Evolutionary conservation across 2,113 vertebrate genomes (phyloP), one percentile per base, ranked within the genome.

Genomic region (human): DNA sequence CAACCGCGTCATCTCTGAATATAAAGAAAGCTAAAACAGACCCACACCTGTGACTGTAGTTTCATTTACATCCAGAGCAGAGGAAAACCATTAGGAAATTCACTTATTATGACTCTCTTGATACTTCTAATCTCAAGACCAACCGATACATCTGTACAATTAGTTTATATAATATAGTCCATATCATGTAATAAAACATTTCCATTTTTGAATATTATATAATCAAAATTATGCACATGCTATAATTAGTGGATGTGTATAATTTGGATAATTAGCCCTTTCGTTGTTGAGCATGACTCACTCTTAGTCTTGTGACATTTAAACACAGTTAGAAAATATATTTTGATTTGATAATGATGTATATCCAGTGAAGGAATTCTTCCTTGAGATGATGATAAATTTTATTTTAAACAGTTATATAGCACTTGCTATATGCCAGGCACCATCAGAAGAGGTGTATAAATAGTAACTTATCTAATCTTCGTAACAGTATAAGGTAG

Each of bases 161-260:
- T 50, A 80, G 57, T 91, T 90, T 83, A 43, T 50, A 48, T n/a
- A 64, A 90, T 70, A 80, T 5, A 75, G 64, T 32, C 50, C 43
- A 73, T 72, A 92, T 90, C 73, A 59, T 1, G 3, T 38, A 66
- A 89, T 95, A 92, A 76, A 92, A 94, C 30, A 23, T 64, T 93
- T 89, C 73, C 92, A 83, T 92, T 89, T 96, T 89, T 94, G 81
- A n/a, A 90, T 78, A 20, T 83, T 95, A 94, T n/a, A 78, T 87
- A 92, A 87, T 83, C 45, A 95, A 83, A 96, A 66, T 97, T 91
- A 70, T 3, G 25, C 72, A 89, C 6, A 78, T n/a, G 73, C 14
- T 93, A 66, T 92, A 72, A 93, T 94, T 95, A 89, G 80, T 50
- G 0, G n/a, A 79, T 27, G 8, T 40, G 30, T 84, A 17, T 90